Percentiles rank a stretch among this genome's conserved stretches.
phyloP scores from a whole-genome alignment of 2,888 invertebrate species.

The Macrophya annulata region DNA sequence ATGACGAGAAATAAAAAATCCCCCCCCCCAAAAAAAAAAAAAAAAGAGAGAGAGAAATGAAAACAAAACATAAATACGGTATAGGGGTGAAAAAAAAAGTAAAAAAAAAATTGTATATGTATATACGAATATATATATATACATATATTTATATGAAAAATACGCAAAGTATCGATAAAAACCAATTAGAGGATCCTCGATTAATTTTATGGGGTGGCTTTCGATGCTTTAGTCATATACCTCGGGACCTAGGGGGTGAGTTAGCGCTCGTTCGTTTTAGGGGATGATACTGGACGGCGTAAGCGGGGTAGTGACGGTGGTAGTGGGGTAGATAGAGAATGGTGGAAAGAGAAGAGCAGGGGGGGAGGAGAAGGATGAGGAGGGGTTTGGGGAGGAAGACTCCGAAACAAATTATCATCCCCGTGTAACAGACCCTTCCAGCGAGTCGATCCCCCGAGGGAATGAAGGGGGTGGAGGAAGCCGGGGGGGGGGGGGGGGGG shows the following conservation, averaged over 20 bases:
- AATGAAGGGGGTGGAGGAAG: background rate
- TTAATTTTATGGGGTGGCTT: slow-evolving; percentile 56
- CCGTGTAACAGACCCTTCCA: slow-evolving; percentile 52
- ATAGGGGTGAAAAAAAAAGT: background rate
- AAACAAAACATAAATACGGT: background rate
- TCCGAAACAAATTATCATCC: slow-evolving; percentile 58
- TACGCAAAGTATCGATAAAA: slow-evolving; percentile 50
- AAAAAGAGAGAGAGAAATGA: background rate
- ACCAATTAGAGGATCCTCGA: slow-evolving; percentile 57
- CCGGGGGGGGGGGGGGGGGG: background rate
- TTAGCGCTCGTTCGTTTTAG: background rate
- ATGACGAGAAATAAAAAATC: too few species aligned
- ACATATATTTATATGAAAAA: slow-evolving; percentile 3
- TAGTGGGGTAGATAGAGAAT: slow-evolving; percentile 21
- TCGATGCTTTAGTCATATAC: slow-evolving; percentile 42
- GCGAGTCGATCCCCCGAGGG: slow-evolving; percentile 51
- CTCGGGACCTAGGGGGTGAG: background rate
- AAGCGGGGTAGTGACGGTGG: slow-evolving; percentile 28
- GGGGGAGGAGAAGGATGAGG: too few species aligned
- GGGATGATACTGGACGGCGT: slow-evolving; percentile 23
- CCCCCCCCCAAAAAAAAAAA: too few species aligned
- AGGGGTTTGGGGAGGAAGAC: slow-evolving; percentile 30
- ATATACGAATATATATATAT: background rate
- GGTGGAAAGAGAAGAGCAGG: background rate
- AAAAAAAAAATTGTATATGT: background rate